Evolutionary conservation across 2,113 vertebrate genomes (phyloP).

Genomic region (Abramis brama): DNA sequence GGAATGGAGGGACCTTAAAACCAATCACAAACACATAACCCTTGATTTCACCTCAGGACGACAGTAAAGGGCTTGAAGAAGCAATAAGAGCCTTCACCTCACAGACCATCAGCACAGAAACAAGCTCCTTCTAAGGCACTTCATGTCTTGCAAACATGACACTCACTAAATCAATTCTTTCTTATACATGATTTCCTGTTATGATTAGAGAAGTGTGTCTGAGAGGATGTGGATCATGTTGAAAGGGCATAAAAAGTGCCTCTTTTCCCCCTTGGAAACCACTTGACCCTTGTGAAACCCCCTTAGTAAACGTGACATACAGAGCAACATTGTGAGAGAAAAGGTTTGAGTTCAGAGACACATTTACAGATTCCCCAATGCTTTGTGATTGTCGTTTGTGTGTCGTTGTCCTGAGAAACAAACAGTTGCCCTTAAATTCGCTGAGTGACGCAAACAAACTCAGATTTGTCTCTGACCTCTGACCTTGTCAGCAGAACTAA

Average conservation of each 20-base stretch:
- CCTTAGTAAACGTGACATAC: not conserved
- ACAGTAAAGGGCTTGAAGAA: not conserved
- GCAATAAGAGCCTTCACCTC: not conserved
- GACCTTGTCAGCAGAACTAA: conserved; percentile 13
- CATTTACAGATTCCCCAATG: not conserved
- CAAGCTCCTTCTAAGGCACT: not conserved
- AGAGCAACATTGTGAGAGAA: not conserved
- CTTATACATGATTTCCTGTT: not conserved
- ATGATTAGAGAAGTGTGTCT: not conserved
- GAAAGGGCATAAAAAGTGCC: not conserved
- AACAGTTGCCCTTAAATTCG: not conserved
- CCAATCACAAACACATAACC: not conserved
- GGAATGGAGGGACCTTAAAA: not conserved
- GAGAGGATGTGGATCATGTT: not conserved
- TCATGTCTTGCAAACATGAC: not conserved
- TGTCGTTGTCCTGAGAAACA: conserved; percentile 18
- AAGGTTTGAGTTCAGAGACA: not conserved
- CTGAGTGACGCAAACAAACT: not conserved
- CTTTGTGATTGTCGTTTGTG: not conserved
- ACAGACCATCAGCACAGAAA: not conserved
- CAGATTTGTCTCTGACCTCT: not conserved
- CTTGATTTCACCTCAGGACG: not conserved
- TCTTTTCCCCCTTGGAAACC: not conserved
- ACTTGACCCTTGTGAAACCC: not conserved
- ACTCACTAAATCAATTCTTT: not conserved